Evolutionary conservation across 2,888 invertebrate species (phyloP), one percentile per base, ranked within the genome.

Genomic region (Dynastes maya): DNA sequence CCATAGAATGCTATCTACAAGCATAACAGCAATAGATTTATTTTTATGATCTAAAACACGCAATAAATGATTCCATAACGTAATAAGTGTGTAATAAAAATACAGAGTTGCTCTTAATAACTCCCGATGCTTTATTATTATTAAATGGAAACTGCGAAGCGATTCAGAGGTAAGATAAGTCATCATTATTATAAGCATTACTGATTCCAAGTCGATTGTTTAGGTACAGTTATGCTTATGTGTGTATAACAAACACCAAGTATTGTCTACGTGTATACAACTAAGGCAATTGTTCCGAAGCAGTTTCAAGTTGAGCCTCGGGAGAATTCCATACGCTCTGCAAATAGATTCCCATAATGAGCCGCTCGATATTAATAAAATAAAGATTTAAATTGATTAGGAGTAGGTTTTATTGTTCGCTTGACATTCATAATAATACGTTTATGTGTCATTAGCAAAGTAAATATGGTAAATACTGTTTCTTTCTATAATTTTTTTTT

Each of bases 361-460:
- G 1, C 45, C 9, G 45, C 45, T 45, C 8, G 45, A 11, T 45
- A 45, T 8, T 45, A 45, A 63, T 63, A 63, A 63, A 63, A 63
- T 63, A 63, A 29, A 67, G 67, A 67, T 45, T 67, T 49, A 67
- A 67, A 67, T 67, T 67, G 67, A 67, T 67, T 67, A 67, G 22
- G 49, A 22, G 8, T 6, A 22, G 22, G 27, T 67, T 67, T 67
- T 67, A 67, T 67, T 67, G 49, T 67, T 22, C 22, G 45, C 49
- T 67, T 67, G 67, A 67, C 67, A 67, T 67, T 67, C 22, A 49
- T 67, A 16, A 16, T 67, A 45, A 45, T 67, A 49, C 45, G 45
- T 67, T 67, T 67, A 67, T 67, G 45, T 27, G 6, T 67, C 67
- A 67, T 67, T 67, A 67, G 32, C 45, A 6, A 49, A 67, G 45